Conservation (phyloP, 1,140 invertebrate species). For the Diuraphis noxia region DNA sequence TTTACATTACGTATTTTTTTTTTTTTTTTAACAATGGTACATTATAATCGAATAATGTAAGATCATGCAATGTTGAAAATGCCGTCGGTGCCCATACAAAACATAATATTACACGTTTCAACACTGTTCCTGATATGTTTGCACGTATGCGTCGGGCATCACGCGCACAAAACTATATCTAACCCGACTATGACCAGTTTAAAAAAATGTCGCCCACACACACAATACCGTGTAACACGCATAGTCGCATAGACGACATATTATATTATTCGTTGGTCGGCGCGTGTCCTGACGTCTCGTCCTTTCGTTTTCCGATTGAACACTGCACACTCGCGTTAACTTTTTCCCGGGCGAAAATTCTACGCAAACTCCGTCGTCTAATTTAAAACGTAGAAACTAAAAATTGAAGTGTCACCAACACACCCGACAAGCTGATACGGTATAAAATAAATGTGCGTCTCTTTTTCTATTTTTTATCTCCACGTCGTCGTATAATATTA, state of each 20-base stretch:
- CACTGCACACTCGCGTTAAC: background rate
- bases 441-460: background rate
- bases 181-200: background rate
- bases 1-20: background rate
- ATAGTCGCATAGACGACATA: too few species aligned
- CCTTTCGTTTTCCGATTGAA: background rate
- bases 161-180: background rate
- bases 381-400: background rate
- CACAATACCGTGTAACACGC: background rate
- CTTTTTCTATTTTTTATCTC: background rate
- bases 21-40: background rate
- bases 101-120: background rate
- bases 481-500: background rate
- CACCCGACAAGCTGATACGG: background rate
- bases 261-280: background rate
- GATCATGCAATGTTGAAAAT: background rate
- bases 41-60: background rate
- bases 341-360: background rate
- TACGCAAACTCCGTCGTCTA: background rate
- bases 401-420: constrained; percentile 34
- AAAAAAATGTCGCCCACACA: background rate
- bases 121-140: background rate
- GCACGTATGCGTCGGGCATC: background rate
- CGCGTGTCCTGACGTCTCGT: background rate
- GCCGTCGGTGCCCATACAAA: background rate